Base-by-base conservation (phyloP, 2,113 vertebrate genomes). In the Phocoena sinus region DNA sequence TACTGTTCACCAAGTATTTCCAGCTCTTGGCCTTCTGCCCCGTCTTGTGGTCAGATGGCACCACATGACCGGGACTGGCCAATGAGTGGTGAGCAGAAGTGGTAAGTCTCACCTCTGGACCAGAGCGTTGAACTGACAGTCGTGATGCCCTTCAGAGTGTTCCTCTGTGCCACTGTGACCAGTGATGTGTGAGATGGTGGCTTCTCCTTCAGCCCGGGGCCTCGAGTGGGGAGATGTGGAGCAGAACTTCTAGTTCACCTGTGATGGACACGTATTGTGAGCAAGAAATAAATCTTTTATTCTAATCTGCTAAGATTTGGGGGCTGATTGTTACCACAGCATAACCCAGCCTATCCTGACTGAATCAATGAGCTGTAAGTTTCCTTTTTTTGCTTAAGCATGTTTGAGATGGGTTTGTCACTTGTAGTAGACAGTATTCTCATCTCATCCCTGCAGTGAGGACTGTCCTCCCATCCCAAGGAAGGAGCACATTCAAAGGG, bases 201-300 rank as follows among this genome's bases (percentile, higher is more conserved):
- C 31, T 11, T 36, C 58, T 87, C 89, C 26, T 2, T 88, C 36
- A 82, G 41, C 41, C 41, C 4, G 31, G 50, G 79, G 26, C 58
- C 60, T 71, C 0, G 2, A 2, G 18, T 12, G 38, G 36, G 81
- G 63, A 41, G 38, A 13, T 2, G 3, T 0, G 5, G 44, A 15
- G 21, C 38, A 13, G n/a, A 74, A 36, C 17, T 20, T 15, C 26
- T 2, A 18, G 53, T 10, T 41, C 36, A 17, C 41, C 47, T 2
- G 11, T 7, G 41, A 28, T 0, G 31, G 41, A 44, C 12, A 1
- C 0, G 21, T 26, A 6, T 28, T 20, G 1, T 28, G 67, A 83
- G 33, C 7, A 26, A 12, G 44, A 67, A 38, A 44, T 31, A 1
- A 7, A 65, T 20, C 47, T 76, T 73, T 44, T 17, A 28, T 36